Evolutionary conservation across 2,797 vertebrate species (phyloP), one percentile per base, ranked within the genome.

Genomic region (Euthynnus affinis): DNA sequence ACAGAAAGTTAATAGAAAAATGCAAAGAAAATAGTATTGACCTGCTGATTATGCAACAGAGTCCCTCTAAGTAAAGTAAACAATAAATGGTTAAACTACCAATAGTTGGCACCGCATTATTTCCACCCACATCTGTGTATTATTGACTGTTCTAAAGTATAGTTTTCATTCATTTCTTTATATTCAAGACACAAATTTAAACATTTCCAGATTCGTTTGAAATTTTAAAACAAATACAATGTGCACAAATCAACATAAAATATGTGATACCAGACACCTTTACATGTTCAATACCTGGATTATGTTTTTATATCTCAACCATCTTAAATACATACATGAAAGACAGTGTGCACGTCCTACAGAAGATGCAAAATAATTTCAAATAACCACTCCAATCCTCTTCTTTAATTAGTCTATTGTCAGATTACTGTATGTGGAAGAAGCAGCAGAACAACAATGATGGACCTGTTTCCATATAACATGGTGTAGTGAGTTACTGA

Each of bases 401-500:
- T 58, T 56, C 8, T 74, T 69, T 49, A 3, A 42, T n/a, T 55
- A 42, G 52, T 61, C 59, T 62, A 9, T 29, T 58, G 55, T 49
- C 12, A n/a, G 53, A 48, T 67, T 25, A 12, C n/a, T 76, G 63
- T 27, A 44, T 49, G 22, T 72, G 53, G 52, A 71, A 13, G 1
- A 51, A 53, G 23, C 9, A 0, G 3, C 49, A 29, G 72, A 71
- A 13, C 3, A 37, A 60, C 15, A 5, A 17, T 3, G n/a, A 56
- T 27, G 40, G 66, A 61, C 18, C n/a, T 66, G 44, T 71, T 58
- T 56, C 42, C 44, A 59, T 29, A 3, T 6, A 12, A 34, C 29
- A n/a, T 20, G 22, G 23, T n/a, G 44, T 0, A 6, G 55, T 40
- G 25, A 22, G 61, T 96, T 96, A 99, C 92, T 99, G 98, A 91